A percentile compares a stretch with the other conserved stretches of the same genome.
phyloP scores from a whole-genome alignment of 92 coral and sea anemone genomes.

The Heliopora coerulea region DNA sequence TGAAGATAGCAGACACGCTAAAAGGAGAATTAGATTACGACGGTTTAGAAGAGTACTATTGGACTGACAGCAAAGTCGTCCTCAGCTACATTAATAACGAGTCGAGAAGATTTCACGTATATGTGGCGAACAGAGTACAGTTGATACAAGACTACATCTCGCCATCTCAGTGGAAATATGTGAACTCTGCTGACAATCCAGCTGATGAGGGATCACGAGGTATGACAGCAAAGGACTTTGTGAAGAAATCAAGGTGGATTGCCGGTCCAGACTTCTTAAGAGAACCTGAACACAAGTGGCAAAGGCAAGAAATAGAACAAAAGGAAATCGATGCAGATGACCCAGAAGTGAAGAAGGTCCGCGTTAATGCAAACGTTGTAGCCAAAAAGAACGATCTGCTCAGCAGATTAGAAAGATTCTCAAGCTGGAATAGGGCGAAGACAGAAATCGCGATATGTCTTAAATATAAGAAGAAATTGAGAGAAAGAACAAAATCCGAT shows the following conservation, averaged over 20 bases:
- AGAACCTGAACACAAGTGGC: slow-evolving; percentile 50
- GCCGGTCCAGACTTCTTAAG: slow-evolving; percentile 54
- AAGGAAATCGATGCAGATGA: slow-evolving; percentile 43
- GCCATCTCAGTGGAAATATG: slow-evolving; percentile 59
- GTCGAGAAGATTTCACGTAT: slow-evolving; percentile 52
- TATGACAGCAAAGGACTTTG: slow-evolving; percentile 53
- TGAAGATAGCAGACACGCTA: slow-evolving; percentile 45
- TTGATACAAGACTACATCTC: slow-evolving; percentile 44
- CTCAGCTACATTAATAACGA: slow-evolving; percentile 59
- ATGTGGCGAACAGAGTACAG: slow-evolving; percentile 61
- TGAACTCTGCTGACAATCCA: slow-evolving; percentile 40
- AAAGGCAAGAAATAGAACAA: slow-evolving; percentile 39
- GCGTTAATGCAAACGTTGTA: slow-evolving; percentile 38
- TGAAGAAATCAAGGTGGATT: slow-evolving; percentile 60
- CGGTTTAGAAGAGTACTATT: slow-evolving; percentile 46
- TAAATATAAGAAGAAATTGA: slow-evolving; percentile 55
- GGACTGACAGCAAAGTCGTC: slow-evolving; percentile 64
- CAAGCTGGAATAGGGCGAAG: slow-evolving; percentile 55
- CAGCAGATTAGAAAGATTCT: slow-evolving; percentile 52
- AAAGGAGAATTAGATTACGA: slow-evolving; percentile 57
- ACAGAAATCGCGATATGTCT: slow-evolving; percentile 48
- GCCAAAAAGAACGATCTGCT: slow-evolving; percentile 47
- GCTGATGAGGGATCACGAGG: slow-evolving; percentile 66
- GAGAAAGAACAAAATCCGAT: slow-evolving; percentile 32
- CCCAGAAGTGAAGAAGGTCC: slow-evolving; percentile 51